Percentiles rank a stretch among this genome's conserved stretches.
Evolutionary conservation across 2,113 vertebrate species (phyloP).

Genomic region (Tamias sibiricus): DNA sequence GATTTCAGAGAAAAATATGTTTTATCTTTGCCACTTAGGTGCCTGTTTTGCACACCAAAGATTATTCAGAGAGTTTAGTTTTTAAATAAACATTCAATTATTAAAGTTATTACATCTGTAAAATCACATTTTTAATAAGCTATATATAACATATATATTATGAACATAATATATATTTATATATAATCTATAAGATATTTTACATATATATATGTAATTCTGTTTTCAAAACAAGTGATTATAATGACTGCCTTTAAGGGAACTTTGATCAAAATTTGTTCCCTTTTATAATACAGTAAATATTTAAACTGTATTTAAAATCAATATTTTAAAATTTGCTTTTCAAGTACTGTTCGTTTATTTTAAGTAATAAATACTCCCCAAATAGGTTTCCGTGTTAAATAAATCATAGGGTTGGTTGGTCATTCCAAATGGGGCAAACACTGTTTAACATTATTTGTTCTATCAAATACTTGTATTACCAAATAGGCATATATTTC

Average conservation of each 20-base stretch:
- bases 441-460: background rate
- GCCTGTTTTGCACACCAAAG: background rate
- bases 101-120: background rate
- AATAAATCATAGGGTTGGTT: background rate
- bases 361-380: background rate
- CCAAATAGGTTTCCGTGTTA: background rate
- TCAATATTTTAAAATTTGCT: slow-evolving; percentile 20
- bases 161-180: too few relatives aligned
- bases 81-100: background rate
- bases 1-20: background rate
- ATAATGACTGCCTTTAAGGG: background rate
- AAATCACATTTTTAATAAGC: slow-evolving; percentile 17
- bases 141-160: too few relatives aligned
- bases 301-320: slow-evolving; percentile 51
- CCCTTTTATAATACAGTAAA: background rate
- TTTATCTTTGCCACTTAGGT: background rate
- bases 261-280: background rate
- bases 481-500: background rate
- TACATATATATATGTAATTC: background rate
- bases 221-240: background rate
- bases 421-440: background rate
- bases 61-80: background rate
- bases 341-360: background rate
- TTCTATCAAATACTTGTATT: background rate
- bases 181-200: too few relatives aligned